These are phyloP conservation scores for Ephialtes manifestator DNA, from an alignment of 2,888 invertebrate genomes.

Conservation along the genomic window DNA sequence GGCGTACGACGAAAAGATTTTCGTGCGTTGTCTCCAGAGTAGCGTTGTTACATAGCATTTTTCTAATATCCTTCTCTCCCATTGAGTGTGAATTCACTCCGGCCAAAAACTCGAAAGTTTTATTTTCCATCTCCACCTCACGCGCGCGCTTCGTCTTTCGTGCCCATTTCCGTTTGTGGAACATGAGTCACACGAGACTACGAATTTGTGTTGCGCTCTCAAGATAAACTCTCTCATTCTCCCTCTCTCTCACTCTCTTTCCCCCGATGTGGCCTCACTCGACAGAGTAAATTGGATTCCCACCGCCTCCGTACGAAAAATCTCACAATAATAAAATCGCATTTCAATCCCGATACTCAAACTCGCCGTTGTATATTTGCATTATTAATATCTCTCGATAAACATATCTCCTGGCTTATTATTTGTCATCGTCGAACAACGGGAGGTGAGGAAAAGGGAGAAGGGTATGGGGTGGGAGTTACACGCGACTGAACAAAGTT, in stretches of 20 bases:
- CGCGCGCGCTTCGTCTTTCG: constrained; percentile 20
- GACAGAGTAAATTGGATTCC: constrained; percentile 1
- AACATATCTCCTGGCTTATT: background rate
- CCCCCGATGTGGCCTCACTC: constrained; percentile 13
- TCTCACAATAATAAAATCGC: constrained; percentile 28
- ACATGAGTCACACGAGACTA: constrained; percentile 56
- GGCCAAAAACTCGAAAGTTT: background rate
- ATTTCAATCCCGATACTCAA: constrained; percentile 24
- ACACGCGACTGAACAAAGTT: background rate
- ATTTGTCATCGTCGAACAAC: background rate
- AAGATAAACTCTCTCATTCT: constrained; percentile 25
- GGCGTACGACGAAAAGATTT: background rate
- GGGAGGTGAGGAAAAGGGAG: background rate
- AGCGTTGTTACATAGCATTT: background rate
- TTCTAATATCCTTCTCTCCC: background rate
- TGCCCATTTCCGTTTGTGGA: constrained; percentile 43
- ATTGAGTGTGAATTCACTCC: background rate
- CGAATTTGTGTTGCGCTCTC: constrained; percentile 33
- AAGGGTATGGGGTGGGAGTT: background rate
- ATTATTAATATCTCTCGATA: background rate
- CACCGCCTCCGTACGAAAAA: constrained; percentile 7
- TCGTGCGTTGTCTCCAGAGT: background rate
- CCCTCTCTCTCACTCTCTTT: constrained; percentile 8
- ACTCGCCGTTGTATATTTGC: background rate
- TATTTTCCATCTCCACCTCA: background rate